These are phyloP conservation scores for Argynnis bischoffii DNA, from an alignment of 2,888 invertebrate genomes.

Conservation along the genomic window DNA sequence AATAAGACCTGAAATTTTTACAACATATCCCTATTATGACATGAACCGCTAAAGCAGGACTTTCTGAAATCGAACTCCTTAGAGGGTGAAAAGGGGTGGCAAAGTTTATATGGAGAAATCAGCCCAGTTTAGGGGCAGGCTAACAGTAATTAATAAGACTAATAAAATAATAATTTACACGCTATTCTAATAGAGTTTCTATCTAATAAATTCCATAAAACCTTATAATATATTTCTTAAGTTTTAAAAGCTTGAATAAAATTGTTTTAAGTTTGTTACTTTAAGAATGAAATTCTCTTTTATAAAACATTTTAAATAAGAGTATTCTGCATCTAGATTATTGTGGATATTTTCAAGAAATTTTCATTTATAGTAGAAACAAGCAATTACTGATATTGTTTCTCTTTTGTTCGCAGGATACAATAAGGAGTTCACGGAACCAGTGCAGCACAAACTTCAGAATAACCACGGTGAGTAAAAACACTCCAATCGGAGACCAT, in stretches of 20 bases:
- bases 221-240: not conserved
- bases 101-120: too few species aligned
- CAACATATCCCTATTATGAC: too few species aligned
- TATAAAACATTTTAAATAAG: constrained; percentile 17
- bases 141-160: too few species aligned
- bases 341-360: constrained; percentile 35
- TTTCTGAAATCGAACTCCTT: too few species aligned
- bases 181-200: not conserved
- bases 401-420: constrained; percentile 51
- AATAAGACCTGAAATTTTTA: too few species aligned
- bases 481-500: constrained; percentile 40
- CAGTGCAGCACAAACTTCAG: constrained; percentile 45
- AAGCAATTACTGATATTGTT: constrained; percentile 38
- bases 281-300: constrained; percentile 17
- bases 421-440: constrained; percentile 46
- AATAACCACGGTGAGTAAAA: constrained; percentile 60
- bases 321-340: constrained; percentile 19
- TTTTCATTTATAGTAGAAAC: constrained; percentile 37
- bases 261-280: constrained; percentile 4
- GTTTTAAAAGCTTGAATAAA: not conserved
- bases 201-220: not conserved
- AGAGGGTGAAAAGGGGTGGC: too few species aligned
- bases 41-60: too few species aligned
- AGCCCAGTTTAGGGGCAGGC: too few species aligned
- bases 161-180: too few species aligned